Base-by-base conservation (phyloP, 2,113 vertebrate species). In the Aphyosemion australe region DNA sequence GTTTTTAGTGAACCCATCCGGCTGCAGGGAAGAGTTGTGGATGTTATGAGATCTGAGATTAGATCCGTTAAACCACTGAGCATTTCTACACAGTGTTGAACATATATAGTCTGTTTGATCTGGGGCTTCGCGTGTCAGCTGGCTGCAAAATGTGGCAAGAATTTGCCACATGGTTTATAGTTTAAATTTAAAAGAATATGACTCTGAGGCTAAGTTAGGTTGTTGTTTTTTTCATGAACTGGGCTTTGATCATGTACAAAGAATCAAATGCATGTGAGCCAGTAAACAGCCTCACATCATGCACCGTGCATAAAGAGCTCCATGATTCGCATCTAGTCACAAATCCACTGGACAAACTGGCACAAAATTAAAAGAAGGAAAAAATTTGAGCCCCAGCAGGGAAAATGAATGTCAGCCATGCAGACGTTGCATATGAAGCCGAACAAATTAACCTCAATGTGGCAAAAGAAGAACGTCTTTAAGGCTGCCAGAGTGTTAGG, bases 31-130 rank as follows among this genome's bases (percentile, higher is more conserved):
- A 3, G 41, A 58, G 47, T 42, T 46, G 26, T 48, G 34, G n/a
- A 46, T 58, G 45, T 48, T 55, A 56, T 57, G 16, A 66, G 52
- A 69, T 19, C 26, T 60, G 47, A 49, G 41, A 49, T 69, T 39
- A 1, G 18, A 54, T 57, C 34, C 63, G 14, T 37, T 41, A 53
- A 68, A 67, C n/a, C 18, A 19, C 15, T n/a, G 16, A 15, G 21
- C 46, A 51, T 42, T 58, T 39, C 13, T 49, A 18, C 26, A 43
- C 37, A 42, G 31, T 59, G 37, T 12, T 70, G 49, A 58, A 48
- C 10, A 51, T 16, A 19, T 49, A 42, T 42, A 13, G 41, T 2
- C 8, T 15, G 19, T 57, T 62, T 67, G 31, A 59, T 52, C 46
- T 37, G 4, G 8, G 31, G 2, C 3, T 60, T 18, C 64, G 20